Evolutionary conservation across 2,888 invertebrate genomes (phyloP), one percentile per base, ranked within the genome.

Genomic region (Hedychridium roseum): DNA sequence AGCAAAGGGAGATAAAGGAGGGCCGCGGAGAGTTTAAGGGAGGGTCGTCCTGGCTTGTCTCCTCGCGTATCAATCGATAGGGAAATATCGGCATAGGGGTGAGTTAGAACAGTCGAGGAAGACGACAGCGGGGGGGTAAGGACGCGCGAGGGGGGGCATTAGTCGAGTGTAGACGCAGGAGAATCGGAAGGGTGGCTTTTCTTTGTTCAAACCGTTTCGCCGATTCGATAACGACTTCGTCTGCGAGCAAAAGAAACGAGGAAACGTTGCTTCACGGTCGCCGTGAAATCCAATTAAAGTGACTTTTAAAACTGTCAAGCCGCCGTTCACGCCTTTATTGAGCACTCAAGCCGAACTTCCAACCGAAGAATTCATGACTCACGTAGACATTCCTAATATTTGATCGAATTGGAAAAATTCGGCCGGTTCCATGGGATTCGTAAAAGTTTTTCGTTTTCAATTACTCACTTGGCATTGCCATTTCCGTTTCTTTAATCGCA

Each of bases 21-120:
- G 42, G 46, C 36, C 23, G 42, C 36, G 41, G 48, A 53, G 48
- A 55, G 57, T 51, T 47, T 55, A 50, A 54, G 46, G 52, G 42
- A 42, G 51, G 43, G 53, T 41, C 51, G 47, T 39, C 54, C 50
- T 57, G 54, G 63, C 55, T 62, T 65, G 55, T 61, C 42, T 50
- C 28, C 50, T 64, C 58, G 59, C 66, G 64, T 66, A 76, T 75
- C 76, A 73, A 76, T 76, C 74, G 75, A 74, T 76, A 76, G 74
- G 73, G 76, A 76, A 76, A 76, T 75, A 74, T 75, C 71, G 69
- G 66, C 60, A 64, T 58, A 62, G 66, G 68, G 61, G 59, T 59
- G 66, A 68, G 63, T 64, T 60, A 50, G 57, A 55, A 48, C 55
- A 57, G 57, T 63, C 54, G 56, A 57, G 52, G 56, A 50, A 41